Conservation (phyloP, 2,888 invertebrate species). For the Drosophila affinis region DNA sequence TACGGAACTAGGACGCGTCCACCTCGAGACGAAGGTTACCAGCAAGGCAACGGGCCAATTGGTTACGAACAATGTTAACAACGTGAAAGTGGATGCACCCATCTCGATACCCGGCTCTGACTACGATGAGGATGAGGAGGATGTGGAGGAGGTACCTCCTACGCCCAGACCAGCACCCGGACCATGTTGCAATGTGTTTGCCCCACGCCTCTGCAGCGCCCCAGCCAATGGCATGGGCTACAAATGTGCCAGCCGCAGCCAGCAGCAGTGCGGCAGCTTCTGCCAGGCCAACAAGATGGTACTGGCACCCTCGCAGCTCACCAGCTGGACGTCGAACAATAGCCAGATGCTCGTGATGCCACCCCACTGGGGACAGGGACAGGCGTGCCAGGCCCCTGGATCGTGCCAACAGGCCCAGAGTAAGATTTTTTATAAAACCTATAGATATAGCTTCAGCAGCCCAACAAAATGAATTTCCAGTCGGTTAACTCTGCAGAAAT, state of each 20-base stretch:
- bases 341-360: conserved; percentile 54
- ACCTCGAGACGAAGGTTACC: conserved; percentile 47
- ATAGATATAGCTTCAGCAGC: too few species aligned
- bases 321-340: conserved; percentile 40
- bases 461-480: too few species aligned
- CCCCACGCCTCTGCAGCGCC: conserved; percentile 71
- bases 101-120: conserved; percentile 32
- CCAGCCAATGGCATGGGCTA: conserved; percentile 45
- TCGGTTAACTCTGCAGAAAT: too few species aligned
- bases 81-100: conserved; percentile 60
- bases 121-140: conserved; percentile 34
- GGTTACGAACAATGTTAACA: conserved; percentile 63
- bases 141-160: not conserved
- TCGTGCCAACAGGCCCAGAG: conserved; percentile 53
- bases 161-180: conserved; percentile 1
- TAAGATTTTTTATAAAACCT: conserved; percentile 17
- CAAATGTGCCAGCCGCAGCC: conserved; percentile 69
- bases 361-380: conserved; percentile 47
- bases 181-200: conserved; percentile 72
- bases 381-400: conserved; percentile 35
- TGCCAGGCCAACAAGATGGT: conserved; percentile 69
- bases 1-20: conserved; percentile 43
- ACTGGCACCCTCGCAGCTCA: conserved; percentile 52
- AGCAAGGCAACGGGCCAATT: conserved; percentile 35
- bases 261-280: conserved; percentile 68